These are phyloP conservation scores for Morpho helenor DNA, from an alignment of 2,888 invertebrate genomes.

Conservation along the genomic window DNA sequence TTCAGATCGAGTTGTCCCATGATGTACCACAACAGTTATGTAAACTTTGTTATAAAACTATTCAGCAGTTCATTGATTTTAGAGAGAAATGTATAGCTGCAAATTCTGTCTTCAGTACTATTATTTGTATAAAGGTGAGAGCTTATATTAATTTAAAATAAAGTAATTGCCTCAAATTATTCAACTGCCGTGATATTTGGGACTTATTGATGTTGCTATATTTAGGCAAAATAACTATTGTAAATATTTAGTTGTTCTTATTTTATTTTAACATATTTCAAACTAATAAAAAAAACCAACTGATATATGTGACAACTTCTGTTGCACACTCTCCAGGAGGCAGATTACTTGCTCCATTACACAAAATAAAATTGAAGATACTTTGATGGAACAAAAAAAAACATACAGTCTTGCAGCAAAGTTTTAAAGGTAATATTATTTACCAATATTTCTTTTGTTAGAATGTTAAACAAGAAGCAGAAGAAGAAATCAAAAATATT, in stretches of 20 bases:
- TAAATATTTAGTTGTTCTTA: background rate
- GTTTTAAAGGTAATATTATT: background rate
- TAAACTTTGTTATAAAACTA: conserved; percentile 37
- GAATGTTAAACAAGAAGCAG: conserved; percentile 1
- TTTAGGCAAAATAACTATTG: background rate
- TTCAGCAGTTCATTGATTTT: conserved; percentile 45
- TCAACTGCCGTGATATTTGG: too few species aligned
- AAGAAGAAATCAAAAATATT: background rate
- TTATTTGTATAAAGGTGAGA: conserved; percentile 25
- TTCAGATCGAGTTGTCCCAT: conserved; percentile 44
- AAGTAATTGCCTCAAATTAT: background rate
- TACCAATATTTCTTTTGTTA: background rate
- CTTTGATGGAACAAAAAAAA: too few species aligned
- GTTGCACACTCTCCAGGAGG: too few species aligned
- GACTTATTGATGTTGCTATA: background rate
- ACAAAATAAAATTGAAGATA: too few species aligned
- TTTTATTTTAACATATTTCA: background rate
- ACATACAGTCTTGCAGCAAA: too few species aligned
- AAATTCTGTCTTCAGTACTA: conserved; percentile 37
- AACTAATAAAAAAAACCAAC: too few species aligned
- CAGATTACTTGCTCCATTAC: too few species aligned
- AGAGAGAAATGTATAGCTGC: conserved; percentile 45
- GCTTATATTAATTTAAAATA: background rate
- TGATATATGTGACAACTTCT: too few species aligned
- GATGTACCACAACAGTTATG: conserved; percentile 47